These are phyloP conservation scores for Dermochelys coriacea DNA, from an alignment of 2,797 vertebrate genomes.

Conservation along the genomic window DNA sequence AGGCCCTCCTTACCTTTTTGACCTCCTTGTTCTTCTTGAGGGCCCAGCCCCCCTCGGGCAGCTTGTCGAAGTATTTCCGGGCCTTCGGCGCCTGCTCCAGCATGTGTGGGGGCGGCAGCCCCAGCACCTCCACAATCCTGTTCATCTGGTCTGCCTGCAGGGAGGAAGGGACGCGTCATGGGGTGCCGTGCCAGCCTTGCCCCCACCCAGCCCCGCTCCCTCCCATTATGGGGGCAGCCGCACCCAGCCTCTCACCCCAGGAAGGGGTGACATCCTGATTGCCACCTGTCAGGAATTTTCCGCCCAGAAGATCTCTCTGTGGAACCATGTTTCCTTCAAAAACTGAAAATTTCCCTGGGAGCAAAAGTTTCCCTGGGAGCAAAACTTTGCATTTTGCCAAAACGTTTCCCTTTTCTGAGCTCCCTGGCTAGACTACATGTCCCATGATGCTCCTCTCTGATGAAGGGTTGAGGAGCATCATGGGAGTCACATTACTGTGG, in stretches of 20 bases:
- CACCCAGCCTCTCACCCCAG: neutral
- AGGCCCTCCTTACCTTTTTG: slow-evolving; percentile 89
- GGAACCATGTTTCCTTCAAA: neutral
- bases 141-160: slow-evolving; percentile 95
- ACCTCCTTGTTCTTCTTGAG: slow-evolving; percentile 95
- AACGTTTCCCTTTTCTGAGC: neutral
- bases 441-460: neutral
- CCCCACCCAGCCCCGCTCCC: neutral
- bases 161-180: neutral
- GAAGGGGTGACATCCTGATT: no score
- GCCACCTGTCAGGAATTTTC: neutral
- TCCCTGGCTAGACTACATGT: neutral
- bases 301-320: no score
- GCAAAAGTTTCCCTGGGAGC: neutral
- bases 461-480: neutral
- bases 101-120: slow-evolving; percentile 94
- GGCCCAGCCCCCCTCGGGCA: slow-evolving; percentile 94
- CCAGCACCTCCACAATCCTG: slow-evolving; percentile 95
- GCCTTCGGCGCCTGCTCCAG: slow-evolving; percentile 95
- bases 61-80: slow-evolving; percentile 95
- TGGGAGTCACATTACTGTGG: neutral
- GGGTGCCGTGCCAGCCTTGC: neutral
- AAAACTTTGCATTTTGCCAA: neutral
- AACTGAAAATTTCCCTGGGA: neutral
- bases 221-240: fast-evolving